Evolutionary conservation across 2,797 vertebrate species (phyloP).

Genomic region (Ctenopoma multispine): DNA sequence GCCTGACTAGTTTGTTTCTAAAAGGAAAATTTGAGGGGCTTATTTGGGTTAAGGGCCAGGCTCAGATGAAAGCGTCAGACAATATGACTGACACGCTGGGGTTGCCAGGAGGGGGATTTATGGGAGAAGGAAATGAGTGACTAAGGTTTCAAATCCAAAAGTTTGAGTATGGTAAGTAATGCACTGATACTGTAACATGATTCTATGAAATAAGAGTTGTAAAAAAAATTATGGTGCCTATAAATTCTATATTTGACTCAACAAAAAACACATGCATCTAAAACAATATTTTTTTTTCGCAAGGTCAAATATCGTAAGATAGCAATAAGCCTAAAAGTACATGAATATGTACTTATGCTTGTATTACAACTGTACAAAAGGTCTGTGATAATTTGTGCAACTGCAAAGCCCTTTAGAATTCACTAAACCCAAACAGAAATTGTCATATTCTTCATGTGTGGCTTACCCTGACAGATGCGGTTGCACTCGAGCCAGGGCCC

Average conservation of each 20-base stretch:
- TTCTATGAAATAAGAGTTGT: constrained; percentile 1
- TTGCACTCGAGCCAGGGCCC: constrained; percentile 95
- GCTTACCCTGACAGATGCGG: constrained; percentile 93
- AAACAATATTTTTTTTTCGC: neutral
- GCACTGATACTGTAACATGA: constrained; percentile 19
- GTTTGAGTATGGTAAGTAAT: constrained; percentile 23
- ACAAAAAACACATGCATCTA: too few species aligned
- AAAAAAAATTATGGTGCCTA: constrained; percentile 9
- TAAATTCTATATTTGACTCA: constrained; percentile 19
- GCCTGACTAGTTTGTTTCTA: constrained; percentile 33
- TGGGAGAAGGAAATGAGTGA: constrained; percentile 19
- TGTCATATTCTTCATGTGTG: neutral
- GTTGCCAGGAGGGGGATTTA: constrained; percentile 35
- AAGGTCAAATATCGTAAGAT: neutral
- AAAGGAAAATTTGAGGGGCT: constrained; percentile 40
- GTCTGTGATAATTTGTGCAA: neutral
- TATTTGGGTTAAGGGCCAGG: constrained; percentile 41
- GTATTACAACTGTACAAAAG: neutral
- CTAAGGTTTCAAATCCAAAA: constrained; percentile 33
- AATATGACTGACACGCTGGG: constrained; percentile 34
- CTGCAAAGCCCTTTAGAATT: constrained; percentile 9
- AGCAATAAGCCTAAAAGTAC: neutral
- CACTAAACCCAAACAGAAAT: constrained; percentile 7
- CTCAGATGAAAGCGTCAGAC: constrained; percentile 39
- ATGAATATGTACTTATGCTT: neutral